phyloP scores from a whole-genome alignment of 2,888 invertebrate genomes.

The Dione vanillae region DNA sequence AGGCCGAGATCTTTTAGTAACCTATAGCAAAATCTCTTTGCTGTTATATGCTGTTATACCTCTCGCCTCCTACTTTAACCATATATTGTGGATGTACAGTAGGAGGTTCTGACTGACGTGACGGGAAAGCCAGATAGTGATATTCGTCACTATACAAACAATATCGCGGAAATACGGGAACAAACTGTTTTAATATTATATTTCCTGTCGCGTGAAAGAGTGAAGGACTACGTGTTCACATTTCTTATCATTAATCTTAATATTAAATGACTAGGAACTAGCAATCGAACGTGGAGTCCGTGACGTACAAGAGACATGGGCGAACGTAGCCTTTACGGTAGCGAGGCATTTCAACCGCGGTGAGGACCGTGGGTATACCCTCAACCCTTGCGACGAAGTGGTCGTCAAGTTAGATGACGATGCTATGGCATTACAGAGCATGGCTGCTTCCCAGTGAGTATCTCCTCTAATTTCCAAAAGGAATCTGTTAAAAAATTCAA shows the following conservation, averaged over 20 bases:
- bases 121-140: too few species aligned
- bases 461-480: too few species aligned
- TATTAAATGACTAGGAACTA: constrained; percentile 84
- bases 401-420: constrained; percentile 93
- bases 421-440: constrained; percentile 94
- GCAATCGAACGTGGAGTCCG: constrained; percentile 95
- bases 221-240: neutral
- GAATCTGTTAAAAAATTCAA: too few species aligned
- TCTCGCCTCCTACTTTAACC: too few species aligned
- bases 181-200: too few species aligned
- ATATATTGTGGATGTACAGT: too few species aligned
- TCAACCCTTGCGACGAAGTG: constrained; percentile 94
- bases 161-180: too few species aligned
- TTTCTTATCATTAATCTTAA: neutral
- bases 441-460: constrained; percentile 92
- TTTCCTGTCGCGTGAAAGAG: neutral
- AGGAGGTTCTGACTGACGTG: too few species aligned
- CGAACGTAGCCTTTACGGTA: constrained; percentile 85
- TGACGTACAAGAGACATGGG: constrained; percentile 92
- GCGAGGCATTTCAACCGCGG: constrained; percentile 87
- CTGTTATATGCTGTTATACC: too few species aligned
- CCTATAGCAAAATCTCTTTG: too few species aligned
- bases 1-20: too few species aligned
- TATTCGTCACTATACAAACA: too few species aligned
- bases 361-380: constrained; percentile 91